Percentiles rank a stretch among this genome's conserved stretches.
Evolutionary conservation across 2,888 invertebrate species (phyloP).

Genomic region (Sesia apiformis): DNA sequence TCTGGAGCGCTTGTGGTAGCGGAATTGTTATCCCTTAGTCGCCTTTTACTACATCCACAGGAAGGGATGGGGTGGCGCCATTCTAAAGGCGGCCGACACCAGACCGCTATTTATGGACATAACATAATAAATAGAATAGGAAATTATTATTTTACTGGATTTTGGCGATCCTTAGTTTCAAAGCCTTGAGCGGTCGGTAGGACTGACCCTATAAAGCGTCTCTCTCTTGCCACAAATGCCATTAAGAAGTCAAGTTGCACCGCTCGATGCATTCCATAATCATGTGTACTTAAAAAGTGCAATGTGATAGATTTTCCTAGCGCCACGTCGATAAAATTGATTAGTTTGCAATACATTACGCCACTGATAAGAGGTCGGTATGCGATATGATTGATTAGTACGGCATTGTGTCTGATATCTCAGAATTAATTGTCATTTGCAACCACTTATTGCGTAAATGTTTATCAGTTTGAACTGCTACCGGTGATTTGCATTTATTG

Average conservation of each 20-base stretch:
- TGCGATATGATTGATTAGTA: slow-evolving; percentile 18
- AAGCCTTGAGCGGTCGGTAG: no score
- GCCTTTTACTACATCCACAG: no score
- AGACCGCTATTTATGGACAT: no score
- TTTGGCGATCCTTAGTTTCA: no score
- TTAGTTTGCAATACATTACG: slow-evolving; percentile 16
- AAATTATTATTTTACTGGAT: no score
- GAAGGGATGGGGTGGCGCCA: no score
- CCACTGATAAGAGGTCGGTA: slow-evolving; percentile 15
- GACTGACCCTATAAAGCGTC: no score
- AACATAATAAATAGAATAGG: no score
- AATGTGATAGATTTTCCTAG: neutral
- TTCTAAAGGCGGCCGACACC: no score
- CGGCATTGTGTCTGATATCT: slow-evolving; percentile 12
- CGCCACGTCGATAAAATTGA: neutral
- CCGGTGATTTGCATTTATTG: neutral
- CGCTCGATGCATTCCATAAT: neutral
- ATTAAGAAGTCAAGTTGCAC: neutral
- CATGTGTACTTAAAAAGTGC: neutral
- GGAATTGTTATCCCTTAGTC: no score
- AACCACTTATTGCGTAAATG: neutral
- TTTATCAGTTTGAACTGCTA: neutral
- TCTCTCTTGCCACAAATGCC: no score
- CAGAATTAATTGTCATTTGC: neutral
- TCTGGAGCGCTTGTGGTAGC: no score